These are phyloP conservation scores for Rhopalosiphum nymphaeae DNA, from an alignment of 2,888 invertebrate species.

Conservation along the genomic window DNA sequence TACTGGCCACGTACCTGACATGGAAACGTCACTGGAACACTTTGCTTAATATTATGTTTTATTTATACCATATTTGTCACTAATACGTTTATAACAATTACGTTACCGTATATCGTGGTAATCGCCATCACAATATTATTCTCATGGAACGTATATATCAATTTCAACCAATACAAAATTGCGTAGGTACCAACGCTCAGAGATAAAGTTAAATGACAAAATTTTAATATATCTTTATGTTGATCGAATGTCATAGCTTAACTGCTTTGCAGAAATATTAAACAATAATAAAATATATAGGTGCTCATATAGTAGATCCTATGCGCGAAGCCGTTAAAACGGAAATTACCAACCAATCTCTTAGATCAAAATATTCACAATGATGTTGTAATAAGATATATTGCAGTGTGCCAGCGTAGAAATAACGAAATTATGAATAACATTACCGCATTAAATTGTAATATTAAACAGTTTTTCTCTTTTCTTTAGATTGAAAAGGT, in stretches of 20 bases:
- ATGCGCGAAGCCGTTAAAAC: neutral
- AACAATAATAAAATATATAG: neutral
- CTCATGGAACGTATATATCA: too few relatives aligned
- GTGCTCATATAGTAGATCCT: neutral
- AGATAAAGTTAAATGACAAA: neutral
- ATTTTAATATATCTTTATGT: neutral
- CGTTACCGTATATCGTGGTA: neutral
- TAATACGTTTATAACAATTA: neutral
- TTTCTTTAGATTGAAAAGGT: conserved; percentile 54
- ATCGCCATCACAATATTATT: neutral
- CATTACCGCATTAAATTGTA: conserved; percentile 29
- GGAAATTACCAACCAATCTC: neutral
- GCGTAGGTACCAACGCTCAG: too few relatives aligned
- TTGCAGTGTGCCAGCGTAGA: neutral
- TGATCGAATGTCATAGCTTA: neutral
- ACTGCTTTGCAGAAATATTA: neutral
- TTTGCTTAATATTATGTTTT: neutral
- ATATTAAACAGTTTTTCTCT: conserved; percentile 27
- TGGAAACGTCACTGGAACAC: neutral
- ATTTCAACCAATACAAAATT: neutral
- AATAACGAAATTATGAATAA: neutral
- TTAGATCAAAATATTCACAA: neutral
- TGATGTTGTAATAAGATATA: neutral
- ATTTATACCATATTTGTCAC: neutral
- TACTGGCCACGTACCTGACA: neutral